Percentiles rank a stretch among this genome's conserved stretches.
These are phyloP conservation scores for Latrodectus geometricus DNA, from an alignment of 1,140 invertebrate genomes.

Conservation along the genomic window DNA sequence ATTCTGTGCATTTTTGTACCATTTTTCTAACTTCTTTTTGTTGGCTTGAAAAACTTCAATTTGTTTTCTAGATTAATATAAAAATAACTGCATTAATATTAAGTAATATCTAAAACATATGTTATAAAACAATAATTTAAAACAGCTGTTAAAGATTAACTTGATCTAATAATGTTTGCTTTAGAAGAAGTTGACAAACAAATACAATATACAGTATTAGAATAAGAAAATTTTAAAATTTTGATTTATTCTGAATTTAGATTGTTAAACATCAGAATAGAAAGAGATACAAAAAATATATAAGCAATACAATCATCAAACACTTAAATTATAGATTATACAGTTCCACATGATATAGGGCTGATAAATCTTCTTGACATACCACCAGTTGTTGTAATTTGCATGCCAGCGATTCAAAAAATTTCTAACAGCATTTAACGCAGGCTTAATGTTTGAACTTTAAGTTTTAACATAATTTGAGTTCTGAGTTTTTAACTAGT, in stretches of 20 bases:
- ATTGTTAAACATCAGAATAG: too few relatives aligned
- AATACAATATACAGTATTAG: neutral
- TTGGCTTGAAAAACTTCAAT: slow-evolving; percentile 36
- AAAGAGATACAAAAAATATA: too few relatives aligned
- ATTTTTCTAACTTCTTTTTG: slow-evolving; percentile 34
- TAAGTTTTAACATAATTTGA: too few relatives aligned
- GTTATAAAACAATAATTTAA: neutral
- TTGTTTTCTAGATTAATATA: slow-evolving; percentile 23
- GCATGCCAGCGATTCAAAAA: too few relatives aligned
- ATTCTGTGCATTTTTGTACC: slow-evolving; percentile 10
- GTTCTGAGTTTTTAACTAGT: too few relatives aligned
- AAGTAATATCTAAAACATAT: neutral
- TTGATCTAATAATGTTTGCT: neutral
- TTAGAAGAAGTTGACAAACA: neutral
- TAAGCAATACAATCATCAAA: too few relatives aligned
- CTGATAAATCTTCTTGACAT: too few relatives aligned
- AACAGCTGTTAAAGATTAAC: neutral
- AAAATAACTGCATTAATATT: neutral
- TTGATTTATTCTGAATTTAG: neutral
- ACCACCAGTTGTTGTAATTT: too few relatives aligned
- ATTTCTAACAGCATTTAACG: too few relatives aligned
- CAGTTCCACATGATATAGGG: too few relatives aligned
- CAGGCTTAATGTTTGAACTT: too few relatives aligned
- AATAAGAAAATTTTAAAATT: neutral
- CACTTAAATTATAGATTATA: too few relatives aligned